Conservation (phyloP, 2,797 vertebrate genomes). For the Lagorchestes hirsutus region DNA sequence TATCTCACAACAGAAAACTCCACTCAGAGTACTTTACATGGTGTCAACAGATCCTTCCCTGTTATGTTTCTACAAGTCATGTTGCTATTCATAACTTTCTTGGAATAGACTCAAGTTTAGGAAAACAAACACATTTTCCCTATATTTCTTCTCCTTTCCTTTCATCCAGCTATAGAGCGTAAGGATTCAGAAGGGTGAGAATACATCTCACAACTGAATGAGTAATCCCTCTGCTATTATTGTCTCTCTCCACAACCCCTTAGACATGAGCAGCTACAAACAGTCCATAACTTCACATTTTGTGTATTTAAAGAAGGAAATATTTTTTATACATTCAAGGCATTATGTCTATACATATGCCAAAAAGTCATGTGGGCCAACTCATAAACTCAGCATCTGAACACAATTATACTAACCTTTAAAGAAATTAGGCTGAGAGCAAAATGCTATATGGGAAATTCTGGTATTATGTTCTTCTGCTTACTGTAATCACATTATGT, state of each 20-base stretch:
- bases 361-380: constrained; percentile 7
- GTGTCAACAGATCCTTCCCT: background rate
- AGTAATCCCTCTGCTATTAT: background rate
- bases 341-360: constrained; percentile 14
- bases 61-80: background rate
- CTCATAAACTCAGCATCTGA: constrained; percentile 5
- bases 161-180: constrained; percentile 2
- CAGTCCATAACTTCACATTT: constrained; percentile 11
- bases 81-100: background rate
- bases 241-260: constrained; percentile 5
- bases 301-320: constrained; percentile 12
- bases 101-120: background rate
- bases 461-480: background rate
- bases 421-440: constrained; percentile 11
- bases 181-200: constrained; percentile 21
- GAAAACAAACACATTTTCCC: constrained; percentile 17
- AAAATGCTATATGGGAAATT: constrained; percentile 1
- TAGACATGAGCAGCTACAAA: constrained; percentile 7
- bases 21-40: constrained; percentile 18
- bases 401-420: constrained; percentile 6
- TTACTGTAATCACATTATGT: background rate
- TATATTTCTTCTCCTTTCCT: background rate
- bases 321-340: constrained; percentile 10
- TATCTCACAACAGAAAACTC: constrained; percentile 36
- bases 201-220: background rate